Evolutionary conservation across 2,888 invertebrate species (phyloP), one percentile per base, ranked within the genome.

Genomic region (Deilephila porcellus): DNA sequence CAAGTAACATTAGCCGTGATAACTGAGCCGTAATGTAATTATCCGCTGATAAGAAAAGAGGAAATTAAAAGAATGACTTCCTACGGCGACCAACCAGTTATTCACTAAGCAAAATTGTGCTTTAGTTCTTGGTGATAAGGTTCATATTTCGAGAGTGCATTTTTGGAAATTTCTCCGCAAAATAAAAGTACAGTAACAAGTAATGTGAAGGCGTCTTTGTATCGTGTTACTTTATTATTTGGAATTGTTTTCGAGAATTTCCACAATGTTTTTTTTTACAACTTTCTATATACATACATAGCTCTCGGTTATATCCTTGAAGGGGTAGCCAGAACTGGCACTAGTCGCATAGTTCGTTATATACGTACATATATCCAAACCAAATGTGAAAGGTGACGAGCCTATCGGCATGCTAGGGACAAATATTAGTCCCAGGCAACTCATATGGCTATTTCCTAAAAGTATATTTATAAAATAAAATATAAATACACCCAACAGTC

Each of bases 1-100:
- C 14, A 53, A 45, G 84, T 81, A 86, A 85, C 81, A 78, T 71
- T 78, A 86, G 81, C 83, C 78, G 71, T 76, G 73, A 76, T 82
- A 78, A 83, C 81, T 81, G 79, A 79, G 79, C 80, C 85, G 79
- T 78, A 81, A 67, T 72, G 34, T 67, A 45, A 79, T 75, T 77
- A 74, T 74, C 73, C 73, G 76, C 75, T 75, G 74, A 79, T 78
- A 80, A 78, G 52, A 67, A 78, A 83, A 79, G 81, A 82, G 78
- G 63, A 64, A 72, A 82, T 80, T 78, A 80, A 81, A 81, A 80
- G 64, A 74, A 77, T 74, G 60, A 82, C 80, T 83, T 86, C 81
- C 81, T 80, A 74, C 63, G 74, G 74, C 81, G 78, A 77, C 78
- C 78, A 71, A 71, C 64, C 62, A 60, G 56, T 74, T n/a, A 71